These are phyloP conservation scores for Anser cygnoides DNA, from an alignment of 2,113 vertebrate genomes.

Conservation along the genomic window DNA sequence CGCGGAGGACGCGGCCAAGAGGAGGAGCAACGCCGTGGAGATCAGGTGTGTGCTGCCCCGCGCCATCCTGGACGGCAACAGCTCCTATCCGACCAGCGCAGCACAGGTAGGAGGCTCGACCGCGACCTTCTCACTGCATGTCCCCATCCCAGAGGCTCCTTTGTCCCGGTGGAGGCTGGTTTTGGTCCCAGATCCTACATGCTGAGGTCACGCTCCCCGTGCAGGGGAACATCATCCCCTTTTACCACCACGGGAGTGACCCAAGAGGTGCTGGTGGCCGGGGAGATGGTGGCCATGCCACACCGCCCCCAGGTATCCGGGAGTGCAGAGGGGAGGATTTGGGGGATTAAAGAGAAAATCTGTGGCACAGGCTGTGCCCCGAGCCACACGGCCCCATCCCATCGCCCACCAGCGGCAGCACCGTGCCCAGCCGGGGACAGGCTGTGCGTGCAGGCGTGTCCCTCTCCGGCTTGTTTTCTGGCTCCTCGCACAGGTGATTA, in stretches of 20 bases:
- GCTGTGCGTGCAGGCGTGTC: neutral
- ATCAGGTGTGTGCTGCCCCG: slow-evolving; percentile 55
- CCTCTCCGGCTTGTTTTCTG: neutral
- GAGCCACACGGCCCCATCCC: neutral
- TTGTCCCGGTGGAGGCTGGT: neutral
- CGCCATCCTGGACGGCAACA: slow-evolving; percentile 35
- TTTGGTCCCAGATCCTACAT: neutral
- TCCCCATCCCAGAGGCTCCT: neutral
- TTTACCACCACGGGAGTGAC: neutral
- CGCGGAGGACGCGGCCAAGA: neutral
- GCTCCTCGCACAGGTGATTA: neutral
- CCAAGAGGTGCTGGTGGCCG: neutral
- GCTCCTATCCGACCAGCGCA: slow-evolving; percentile 53
- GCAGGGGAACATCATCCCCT: neutral
- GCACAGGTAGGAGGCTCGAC: slow-evolving; percentile 49
- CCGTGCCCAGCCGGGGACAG: neutral
- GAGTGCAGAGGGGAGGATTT: neutral
- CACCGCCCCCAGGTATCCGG: neutral
- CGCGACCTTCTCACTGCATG: neutral
- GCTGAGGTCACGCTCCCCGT: neutral
- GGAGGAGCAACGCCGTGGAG: slow-evolving; percentile 20
- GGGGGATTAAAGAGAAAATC: neutral
- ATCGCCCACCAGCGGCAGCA: neutral
- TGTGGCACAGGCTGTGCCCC: neutral
- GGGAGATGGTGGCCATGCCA: neutral